A percentile compares a stretch with the other conserved stretches of the same genome.
Conservation (phyloP, 2,888 invertebrate genomes). For the Itoplectis maculator region DNA sequence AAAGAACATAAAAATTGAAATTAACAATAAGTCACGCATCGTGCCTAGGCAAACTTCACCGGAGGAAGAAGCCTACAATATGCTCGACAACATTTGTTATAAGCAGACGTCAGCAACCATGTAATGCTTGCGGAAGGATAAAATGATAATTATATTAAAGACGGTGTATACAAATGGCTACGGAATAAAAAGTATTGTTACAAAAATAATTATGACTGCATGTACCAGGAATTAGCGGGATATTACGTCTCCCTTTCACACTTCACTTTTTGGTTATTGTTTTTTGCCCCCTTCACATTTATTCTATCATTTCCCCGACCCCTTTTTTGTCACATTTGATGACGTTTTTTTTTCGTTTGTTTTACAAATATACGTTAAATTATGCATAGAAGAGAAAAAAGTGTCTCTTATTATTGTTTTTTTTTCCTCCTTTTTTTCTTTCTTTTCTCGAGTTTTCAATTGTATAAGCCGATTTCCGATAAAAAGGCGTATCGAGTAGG, state of each 20-base stretch:
- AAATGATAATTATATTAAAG: conserved; percentile 60
- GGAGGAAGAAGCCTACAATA: conserved; percentile 59
- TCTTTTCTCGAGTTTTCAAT: conserved; percentile 47
- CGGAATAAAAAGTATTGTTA: conserved; percentile 73
- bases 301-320: not conserved
- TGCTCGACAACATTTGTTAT: conserved; percentile 68
- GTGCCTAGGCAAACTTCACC: conserved; percentile 53
- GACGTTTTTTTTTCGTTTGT: conserved; percentile 48
- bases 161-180: conserved; percentile 68
- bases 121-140: conserved; percentile 74
- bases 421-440: conserved; percentile 52
- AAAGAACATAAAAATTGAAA: conserved; percentile 35
- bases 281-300: not conserved
- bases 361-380: conserved; percentile 71
- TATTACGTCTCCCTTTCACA: conserved; percentile 45
- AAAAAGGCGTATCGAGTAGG: conserved; percentile 63
- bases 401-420: conserved; percentile 55
- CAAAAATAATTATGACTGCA: conserved; percentile 74
- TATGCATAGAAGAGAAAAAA: conserved; percentile 68
- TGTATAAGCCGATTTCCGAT: conserved; percentile 67
- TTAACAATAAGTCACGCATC: conserved; percentile 13
- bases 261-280: conserved; percentile 34
- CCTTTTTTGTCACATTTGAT: conserved; percentile 48
- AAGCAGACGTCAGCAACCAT: conserved; percentile 78
- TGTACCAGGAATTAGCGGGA: conserved; percentile 67